A percentile compares a stretch with the other conserved stretches of the same genome.
These are phyloP conservation scores for Tuta absoluta DNA, from an alignment of 2,888 invertebrate species.

Conservation along the genomic window DNA sequence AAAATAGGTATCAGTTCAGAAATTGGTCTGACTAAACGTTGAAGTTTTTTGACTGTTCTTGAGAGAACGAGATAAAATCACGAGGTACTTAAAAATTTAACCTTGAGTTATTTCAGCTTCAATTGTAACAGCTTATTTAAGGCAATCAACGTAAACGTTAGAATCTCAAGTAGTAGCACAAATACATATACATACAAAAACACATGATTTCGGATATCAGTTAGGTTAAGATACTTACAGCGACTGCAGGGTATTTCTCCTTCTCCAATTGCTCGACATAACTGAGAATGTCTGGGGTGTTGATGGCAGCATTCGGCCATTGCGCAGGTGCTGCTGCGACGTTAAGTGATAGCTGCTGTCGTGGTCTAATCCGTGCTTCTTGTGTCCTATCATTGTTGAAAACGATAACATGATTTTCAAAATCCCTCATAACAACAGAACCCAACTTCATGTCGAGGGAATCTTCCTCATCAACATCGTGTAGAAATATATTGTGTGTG, in stretches of 20 bases:
- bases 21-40: no score
- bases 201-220: no score
- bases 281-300: constrained; percentile 73
- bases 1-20: not conserved
- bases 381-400: constrained; percentile 51
- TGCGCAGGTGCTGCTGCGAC: constrained; percentile 53
- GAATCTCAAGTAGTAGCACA: no score
- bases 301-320: constrained; percentile 59
- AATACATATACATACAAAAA: no score
- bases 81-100: no score
- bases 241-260: constrained; percentile 53
- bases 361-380: constrained; percentile 38
- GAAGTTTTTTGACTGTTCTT: no score
- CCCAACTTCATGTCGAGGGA: constrained; percentile 64
- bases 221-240: constrained; percentile 48
- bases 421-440: constrained; percentile 65
- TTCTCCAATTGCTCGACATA: constrained; percentile 73
- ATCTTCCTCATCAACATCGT: constrained; percentile 68
- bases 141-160: no score
- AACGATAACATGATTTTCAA: constrained; percentile 47
- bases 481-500: constrained; percentile 59
- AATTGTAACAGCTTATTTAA: no score
- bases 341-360: constrained; percentile 56
- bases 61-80: no score
- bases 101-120: no score